A percentile compares a stretch with the other conserved stretches of the same genome.
These are phyloP conservation scores for Botrylloides violaceus DNA, from an alignment of 23 tunicate genomes.

Conservation along the genomic window DNA sequence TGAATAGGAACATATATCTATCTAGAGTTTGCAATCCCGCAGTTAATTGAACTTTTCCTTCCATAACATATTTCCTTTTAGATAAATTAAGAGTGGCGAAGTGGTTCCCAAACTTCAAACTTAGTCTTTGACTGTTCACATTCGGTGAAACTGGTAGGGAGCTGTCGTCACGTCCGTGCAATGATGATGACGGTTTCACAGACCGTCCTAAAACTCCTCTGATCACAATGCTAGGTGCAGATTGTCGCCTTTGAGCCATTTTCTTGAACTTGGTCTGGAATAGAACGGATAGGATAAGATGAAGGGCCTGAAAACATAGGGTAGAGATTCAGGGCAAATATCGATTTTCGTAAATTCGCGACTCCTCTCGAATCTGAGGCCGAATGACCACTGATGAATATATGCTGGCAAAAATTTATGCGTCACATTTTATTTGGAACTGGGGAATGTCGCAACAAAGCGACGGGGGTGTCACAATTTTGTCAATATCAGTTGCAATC, in stretches of 20 bases:
- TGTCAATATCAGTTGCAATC: too few species aligned
- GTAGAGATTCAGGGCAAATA: too few species aligned
- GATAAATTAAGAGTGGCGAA: constrained; percentile 23
- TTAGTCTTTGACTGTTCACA: constrained; percentile 15
- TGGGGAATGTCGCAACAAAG: too few species aligned
- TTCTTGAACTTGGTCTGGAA: constrained; percentile 41
- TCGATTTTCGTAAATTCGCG: too few species aligned
- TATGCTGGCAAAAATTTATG: too few species aligned
- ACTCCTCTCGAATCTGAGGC: too few species aligned
- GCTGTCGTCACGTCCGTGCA: constrained; percentile 13
- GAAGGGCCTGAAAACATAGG: too few species aligned
- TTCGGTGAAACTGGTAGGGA: not conserved
- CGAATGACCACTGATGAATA: too few species aligned
- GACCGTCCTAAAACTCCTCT: constrained; percentile 32
- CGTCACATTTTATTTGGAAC: too few species aligned
- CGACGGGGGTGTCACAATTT: too few species aligned
- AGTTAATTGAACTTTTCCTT: constrained; percentile 33
- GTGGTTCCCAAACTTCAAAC: constrained; percentile 17
- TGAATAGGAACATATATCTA: constrained; percentile 36
- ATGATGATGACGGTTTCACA: not conserved
- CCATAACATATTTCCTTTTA: constrained; percentile 30
- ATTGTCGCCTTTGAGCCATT: constrained; percentile 44
- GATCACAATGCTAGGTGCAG: constrained; percentile 36
- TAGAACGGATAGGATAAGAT: not conserved
- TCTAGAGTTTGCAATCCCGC: constrained; percentile 36